Conservation (phyloP, 1,140 invertebrate genomes). For the Drosophila malerkotliana region DNA sequence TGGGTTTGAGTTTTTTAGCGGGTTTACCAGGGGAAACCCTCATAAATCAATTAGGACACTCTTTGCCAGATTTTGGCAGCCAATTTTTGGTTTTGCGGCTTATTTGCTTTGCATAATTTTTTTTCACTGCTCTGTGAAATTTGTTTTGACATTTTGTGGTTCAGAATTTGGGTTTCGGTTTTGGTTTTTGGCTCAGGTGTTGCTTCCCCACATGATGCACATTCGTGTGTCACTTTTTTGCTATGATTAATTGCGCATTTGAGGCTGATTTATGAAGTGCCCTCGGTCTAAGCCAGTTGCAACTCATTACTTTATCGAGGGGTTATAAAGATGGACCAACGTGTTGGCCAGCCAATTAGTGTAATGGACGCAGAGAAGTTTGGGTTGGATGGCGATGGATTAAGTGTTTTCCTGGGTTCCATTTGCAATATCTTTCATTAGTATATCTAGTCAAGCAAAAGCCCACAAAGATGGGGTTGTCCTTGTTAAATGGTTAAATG, state of each 20-base stretch:
- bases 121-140: slow-evolving; percentile 40
- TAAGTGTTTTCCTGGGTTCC: slow-evolving; percentile 1
- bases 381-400: neutral
- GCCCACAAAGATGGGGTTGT: too few relatives aligned
- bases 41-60: slow-evolving; percentile 76
- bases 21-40: slow-evolving; percentile 58
- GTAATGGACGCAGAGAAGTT: slow-evolving; percentile 52
- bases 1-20: slow-evolving; percentile 18
- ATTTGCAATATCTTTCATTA: neutral
- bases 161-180: slow-evolving; percentile 44
- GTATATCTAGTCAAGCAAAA: neutral
- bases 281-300: slow-evolving; percentile 39
- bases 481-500: too few relatives aligned
- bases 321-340: slow-evolving; percentile 31
- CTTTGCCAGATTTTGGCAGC: slow-evolving; percentile 72
- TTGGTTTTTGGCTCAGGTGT: slow-evolving; percentile 60
- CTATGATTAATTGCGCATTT: slow-evolving; percentile 71
- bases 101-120: slow-evolving; percentile 50
- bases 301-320: slow-evolving; percentile 23
- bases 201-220: slow-evolving; percentile 31
- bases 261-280: slow-evolving; percentile 65
- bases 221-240: slow-evolving; percentile 12
- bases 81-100: slow-evolving; percentile 82
- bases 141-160: slow-evolving; percentile 61
- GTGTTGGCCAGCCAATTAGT: slow-evolving; percentile 56